A percentile compares a stretch with the other conserved stretches of the same genome.
phyloP scores from a whole-genome alignment of 1,140 invertebrate genomes.

The Hormaphis cornu region DNA sequence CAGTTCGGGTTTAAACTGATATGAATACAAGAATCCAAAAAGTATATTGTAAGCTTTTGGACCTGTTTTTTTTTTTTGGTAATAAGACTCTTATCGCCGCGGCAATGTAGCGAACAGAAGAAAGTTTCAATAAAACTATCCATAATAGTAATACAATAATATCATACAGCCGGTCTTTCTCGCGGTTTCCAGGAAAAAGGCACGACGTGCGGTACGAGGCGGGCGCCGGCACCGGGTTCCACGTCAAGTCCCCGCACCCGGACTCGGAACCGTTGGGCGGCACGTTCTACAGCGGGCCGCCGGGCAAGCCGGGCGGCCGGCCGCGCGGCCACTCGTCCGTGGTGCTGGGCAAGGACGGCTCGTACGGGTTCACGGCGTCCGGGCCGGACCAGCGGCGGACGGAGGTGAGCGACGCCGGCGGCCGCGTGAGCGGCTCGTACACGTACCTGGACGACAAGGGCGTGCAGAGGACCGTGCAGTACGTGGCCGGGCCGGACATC shows the following conservation, averaged over 20 bases:
- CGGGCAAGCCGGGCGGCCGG: conserved; percentile 43
- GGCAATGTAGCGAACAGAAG: no score
- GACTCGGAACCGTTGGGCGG: conserved; percentile 45
- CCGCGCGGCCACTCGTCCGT: conserved; percentile 52
- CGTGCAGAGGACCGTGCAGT: conserved; percentile 58
- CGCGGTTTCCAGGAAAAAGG: conserved; percentile 42
- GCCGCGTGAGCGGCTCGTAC: conserved; percentile 60
- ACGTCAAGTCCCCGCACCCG: conserved; percentile 57
- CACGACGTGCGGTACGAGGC: conserved; percentile 63
- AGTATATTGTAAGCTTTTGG: no score
- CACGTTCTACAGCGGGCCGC: conserved; percentile 49
- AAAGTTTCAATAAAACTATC: no score
- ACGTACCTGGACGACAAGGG: conserved; percentile 65
- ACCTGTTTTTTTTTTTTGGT: no score
- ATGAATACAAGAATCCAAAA: no score
- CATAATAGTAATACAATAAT: no score
- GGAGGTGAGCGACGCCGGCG: conserved; percentile 57
- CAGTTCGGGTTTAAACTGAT: no score
- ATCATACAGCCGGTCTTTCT: not conserved
- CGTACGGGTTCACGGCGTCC: conserved; percentile 57
- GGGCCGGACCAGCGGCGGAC: conserved; percentile 60
- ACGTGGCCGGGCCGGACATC: conserved; percentile 62
- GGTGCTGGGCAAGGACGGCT: conserved; percentile 52
- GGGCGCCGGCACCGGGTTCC: conserved; percentile 58
- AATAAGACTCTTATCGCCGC: no score